Conservation (phyloP, 2,113 vertebrate genomes). For the Larimichthys crocea region DNA sequence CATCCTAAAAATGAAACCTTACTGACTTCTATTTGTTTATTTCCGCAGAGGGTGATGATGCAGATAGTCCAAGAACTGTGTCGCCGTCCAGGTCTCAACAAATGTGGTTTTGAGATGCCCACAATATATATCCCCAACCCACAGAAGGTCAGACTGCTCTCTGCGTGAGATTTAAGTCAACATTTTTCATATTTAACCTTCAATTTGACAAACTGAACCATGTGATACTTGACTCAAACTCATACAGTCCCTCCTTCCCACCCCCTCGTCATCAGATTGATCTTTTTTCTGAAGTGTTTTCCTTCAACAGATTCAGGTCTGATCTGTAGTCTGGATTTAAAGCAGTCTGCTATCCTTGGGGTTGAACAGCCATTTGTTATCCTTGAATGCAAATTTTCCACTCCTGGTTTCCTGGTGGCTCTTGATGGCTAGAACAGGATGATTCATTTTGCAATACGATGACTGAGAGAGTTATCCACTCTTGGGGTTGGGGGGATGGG, state of each 20-base stretch:
- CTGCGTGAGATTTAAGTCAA: background rate
- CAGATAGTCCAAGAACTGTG: constrained; percentile 89
- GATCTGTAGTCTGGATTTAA: constrained; percentile 23
- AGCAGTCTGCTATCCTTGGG: constrained; percentile 8
- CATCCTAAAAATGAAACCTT: background rate
- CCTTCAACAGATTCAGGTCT: background rate
- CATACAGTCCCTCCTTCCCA: background rate
- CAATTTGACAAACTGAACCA: background rate
- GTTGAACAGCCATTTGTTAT: constrained; percentile 36
- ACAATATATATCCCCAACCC: constrained; percentile 88
- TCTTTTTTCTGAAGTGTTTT: constrained; percentile 5
- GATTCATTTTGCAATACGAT: constrained; percentile 43
- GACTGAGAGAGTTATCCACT: constrained; percentile 37
- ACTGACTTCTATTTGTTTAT: background rate
- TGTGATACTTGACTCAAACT: background rate
- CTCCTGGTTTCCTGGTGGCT: constrained; percentile 10
- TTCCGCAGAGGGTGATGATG: constrained; percentile 87
- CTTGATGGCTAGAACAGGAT: constrained; percentile 33
- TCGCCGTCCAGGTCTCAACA: constrained; percentile 87
- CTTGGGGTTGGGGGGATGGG: background rate
- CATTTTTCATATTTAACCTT: background rate
- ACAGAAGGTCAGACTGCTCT: constrained; percentile 77
- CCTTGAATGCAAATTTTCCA: constrained; percentile 46
- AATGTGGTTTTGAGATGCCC: constrained; percentile 89
- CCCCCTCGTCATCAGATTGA: background rate